phyloP scores from a whole-genome alignment of 2,113 vertebrate genomes.

The Tricholaema leucomelas region DNA sequence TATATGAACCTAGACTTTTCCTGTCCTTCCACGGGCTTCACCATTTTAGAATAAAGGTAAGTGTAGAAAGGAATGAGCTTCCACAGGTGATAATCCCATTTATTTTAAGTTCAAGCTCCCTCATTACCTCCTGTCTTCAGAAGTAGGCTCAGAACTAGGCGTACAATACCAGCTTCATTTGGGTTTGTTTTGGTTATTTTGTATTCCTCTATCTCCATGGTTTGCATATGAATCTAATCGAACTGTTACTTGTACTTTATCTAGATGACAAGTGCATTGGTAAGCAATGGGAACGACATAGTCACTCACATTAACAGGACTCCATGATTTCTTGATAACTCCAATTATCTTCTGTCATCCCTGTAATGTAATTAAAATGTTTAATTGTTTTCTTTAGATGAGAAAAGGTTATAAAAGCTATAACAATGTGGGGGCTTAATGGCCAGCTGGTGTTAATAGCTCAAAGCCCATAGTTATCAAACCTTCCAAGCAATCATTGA shows the following conservation, averaged over 20 bases:
- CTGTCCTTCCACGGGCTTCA: neutral
- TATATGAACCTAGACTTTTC: neutral
- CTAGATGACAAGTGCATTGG: conserved; percentile 17
- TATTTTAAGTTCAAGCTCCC: neutral
- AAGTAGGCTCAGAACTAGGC: neutral
- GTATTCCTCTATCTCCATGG: neutral
- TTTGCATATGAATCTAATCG: conserved; percentile 11
- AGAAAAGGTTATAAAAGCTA: conserved; percentile 60
- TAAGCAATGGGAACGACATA: conserved; percentile 56
- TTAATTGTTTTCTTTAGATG: conserved; percentile 71
- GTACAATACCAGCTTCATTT: neutral
- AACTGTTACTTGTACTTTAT: conserved; percentile 12
- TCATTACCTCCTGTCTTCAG: neutral
- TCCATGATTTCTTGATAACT: conserved; percentile 59
- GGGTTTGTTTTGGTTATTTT: neutral
- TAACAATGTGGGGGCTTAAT: conserved; percentile 63
- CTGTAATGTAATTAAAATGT: conserved; percentile 61
- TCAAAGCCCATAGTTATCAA: conserved; percentile 21
- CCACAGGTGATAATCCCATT: neutral
- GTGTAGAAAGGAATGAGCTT: neutral
- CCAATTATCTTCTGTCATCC: conserved; percentile 67
- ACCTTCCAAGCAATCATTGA: conserved; percentile 39
- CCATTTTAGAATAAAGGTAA: neutral
- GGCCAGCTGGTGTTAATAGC: conserved; percentile 59
- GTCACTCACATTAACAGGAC: conserved; percentile 52